A percentile compares a stretch with the other conserved stretches of the same genome.
These are phyloP conservation scores for Diceros bicornis DNA, from an alignment of 2,797 vertebrate species.

Conservation along the genomic window DNA sequence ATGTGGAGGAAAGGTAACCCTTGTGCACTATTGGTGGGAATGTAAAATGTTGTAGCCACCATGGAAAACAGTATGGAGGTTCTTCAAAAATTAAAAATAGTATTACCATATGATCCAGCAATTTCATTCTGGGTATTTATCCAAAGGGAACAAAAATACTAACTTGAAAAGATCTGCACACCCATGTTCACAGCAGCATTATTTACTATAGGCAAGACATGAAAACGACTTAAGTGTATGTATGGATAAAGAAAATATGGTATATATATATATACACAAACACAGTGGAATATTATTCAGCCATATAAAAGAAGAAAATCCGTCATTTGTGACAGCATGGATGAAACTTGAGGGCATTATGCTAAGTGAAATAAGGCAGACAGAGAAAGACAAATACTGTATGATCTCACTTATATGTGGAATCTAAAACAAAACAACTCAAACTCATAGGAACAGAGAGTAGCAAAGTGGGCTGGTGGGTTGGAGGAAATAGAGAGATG, in stretches of 20 bases:
- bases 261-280: neutral
- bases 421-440: neutral
- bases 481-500: neutral
- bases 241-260: neutral
- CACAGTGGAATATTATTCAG: neutral
- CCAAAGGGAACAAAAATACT: neutral
- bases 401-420: neutral
- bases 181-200: too few species aligned
- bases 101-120: too few species aligned
- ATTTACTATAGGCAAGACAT: neutral
- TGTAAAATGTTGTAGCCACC: too few species aligned
- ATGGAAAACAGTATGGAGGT: too few species aligned
- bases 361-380: neutral
- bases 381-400: neutral
- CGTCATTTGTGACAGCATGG: neutral
- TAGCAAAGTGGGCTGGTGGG: neutral
- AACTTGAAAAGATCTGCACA: too few species aligned
- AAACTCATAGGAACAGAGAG: neutral
- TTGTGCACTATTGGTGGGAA: too few species aligned
- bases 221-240: neutral
- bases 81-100: too few species aligned
- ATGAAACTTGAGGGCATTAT: neutral
- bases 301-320: neutral
- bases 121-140: neutral
- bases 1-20: too few species aligned